Base-by-base conservation (phyloP, 2,888 invertebrate genomes). In the Lymantria dispar region DNA sequence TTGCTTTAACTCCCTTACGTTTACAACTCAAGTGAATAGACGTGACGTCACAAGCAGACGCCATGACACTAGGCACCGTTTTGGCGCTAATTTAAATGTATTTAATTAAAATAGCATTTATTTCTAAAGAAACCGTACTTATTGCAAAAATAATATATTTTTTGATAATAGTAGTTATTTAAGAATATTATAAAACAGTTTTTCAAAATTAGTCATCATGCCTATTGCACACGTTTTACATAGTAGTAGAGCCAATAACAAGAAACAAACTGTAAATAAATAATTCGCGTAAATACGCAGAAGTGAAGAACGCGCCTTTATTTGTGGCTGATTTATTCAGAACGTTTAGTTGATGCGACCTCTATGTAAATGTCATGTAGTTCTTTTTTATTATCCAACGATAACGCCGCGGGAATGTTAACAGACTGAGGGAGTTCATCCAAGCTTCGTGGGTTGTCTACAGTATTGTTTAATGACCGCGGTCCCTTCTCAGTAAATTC, bases 251-350 rank as follows among this genome's bases (percentile, higher is more conserved):
- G 38, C 12, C 38, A 49, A 43, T 54, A 52, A 50, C 44, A 49
- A 50, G 43, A 60, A 53, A 22, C 43, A 48, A 60, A 47, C 42
- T 11, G 52, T 59, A 56, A 38, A 63, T 61, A 68, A 70, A 70
- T 62, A 66, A 66, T 72, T 68, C 64, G 66, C 64, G 62, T 70
- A 70, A 74, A 76, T 70, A 70, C 63, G 62, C 38, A 38, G 12
- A 12, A 12, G 2, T 7, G 38, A 62, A 56, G 56, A 58, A 60
- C 54, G 52, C 59, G 54, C 63, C 63, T 70, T 69, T 72, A 69
- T 67, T 70, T 72, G 70, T 48, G 58, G 64, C 72, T 63, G 75
- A 74, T 75, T 75, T 76, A 76, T 76, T 72, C 74, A 74, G 67
- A 72, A 72, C 72, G 64, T 64, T 58, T 64, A 60, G 62, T 69